Evolutionary conservation across 2,888 invertebrate species (phyloP).

Genomic region (Vandiemenella viatica): DNA sequence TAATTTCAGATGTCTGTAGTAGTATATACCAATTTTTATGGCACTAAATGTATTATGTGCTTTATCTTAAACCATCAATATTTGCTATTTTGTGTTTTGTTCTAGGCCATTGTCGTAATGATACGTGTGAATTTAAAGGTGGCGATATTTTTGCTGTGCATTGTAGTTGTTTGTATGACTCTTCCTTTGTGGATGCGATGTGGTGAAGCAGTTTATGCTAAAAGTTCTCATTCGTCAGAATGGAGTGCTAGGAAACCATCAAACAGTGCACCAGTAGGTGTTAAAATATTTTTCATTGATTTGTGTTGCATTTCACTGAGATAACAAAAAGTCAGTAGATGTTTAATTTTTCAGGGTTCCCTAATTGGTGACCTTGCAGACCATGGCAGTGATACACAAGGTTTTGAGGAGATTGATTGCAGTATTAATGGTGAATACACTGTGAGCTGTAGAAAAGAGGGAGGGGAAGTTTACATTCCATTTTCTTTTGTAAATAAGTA

Average conservation of each 20-base stretch:
- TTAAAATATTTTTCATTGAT: not conserved
- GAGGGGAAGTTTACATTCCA: slow-evolving; percentile 79
- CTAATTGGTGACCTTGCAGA: slow-evolving; percentile 20
- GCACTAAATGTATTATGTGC: too few species aligned
- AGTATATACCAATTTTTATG: too few species aligned
- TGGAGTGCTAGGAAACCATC: slow-evolving; percentile 14
- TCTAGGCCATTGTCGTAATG: slow-evolving; percentile 36
- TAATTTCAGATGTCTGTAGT: too few species aligned
- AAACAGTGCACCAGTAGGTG: not conserved
- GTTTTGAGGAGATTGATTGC: slow-evolving; percentile 63
- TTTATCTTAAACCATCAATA: too few species aligned
- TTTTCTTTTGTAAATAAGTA: slow-evolving; percentile 86
- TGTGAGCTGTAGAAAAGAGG: slow-evolving; percentile 60
- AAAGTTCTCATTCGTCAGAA: slow-evolving; percentile 1
- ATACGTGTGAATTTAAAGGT: slow-evolving; percentile 66
- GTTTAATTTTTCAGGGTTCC: slow-evolving; percentile 6
- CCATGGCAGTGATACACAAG: slow-evolving; percentile 28
- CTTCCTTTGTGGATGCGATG: slow-evolving; percentile 64
- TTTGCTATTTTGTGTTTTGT: not conserved
- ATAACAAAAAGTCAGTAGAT: not conserved
- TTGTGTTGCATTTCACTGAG: not conserved
- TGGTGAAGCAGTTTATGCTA: slow-evolving; percentile 34
- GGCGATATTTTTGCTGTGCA: slow-evolving; percentile 47
- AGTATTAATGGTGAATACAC: slow-evolving; percentile 77
- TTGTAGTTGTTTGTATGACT: slow-evolving; percentile 49